Evolutionary conservation across 2,888 invertebrate genomes (phyloP), one percentile per base, ranked within the genome.

Genomic region (Alcis repandata): DNA sequence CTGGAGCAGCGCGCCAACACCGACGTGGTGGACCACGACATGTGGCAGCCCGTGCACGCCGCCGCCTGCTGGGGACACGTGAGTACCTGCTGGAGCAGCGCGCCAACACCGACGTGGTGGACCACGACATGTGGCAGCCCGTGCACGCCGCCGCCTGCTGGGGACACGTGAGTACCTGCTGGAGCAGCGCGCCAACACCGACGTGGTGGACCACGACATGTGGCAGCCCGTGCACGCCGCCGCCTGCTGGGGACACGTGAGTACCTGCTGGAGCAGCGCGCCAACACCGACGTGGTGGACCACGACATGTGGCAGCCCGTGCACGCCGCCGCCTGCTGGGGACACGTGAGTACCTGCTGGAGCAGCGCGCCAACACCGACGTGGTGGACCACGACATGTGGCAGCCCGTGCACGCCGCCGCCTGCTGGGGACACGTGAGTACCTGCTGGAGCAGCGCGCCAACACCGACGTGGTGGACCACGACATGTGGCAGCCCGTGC

Each of bases 1-100:
- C 90, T 99, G 73, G 98, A 99, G 79, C 96, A 98, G 79, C 97
- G 98, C 0, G 17, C 8, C 40, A 45, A 38, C 19, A n/a, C 79
- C 0, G 98, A 98, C 88, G 97, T 97, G 8, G 95, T 96, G 79
- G 99, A 99, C 89, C 96, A 97, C 82, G 99, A 99, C 87, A 96
- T 97, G 85, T 99, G 99, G 99, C 98, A 98, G 84, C 98, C 99
- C 0, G 97, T 99, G 11, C 99, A 99, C 90, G 99, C 99, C 8
- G 99, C 99, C n/a, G 99, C 99, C 48, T 99, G 99, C 90, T 99
- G 99, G 99, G 98, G 99, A 69, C 99, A 99, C 94, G 99, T 99
- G 92, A 95, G 96, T 95, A 68, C 46, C 36, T 99, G 46, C 90
- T 99, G 73, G 98, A 99, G 79, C 96, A 98, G 79, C 97, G 98